Percentiles rank a stretch among this genome's conserved stretches.
Evolutionary conservation across 2,113 vertebrate species (phyloP).

Genomic region (Puffinus mauretanicus): DNA sequence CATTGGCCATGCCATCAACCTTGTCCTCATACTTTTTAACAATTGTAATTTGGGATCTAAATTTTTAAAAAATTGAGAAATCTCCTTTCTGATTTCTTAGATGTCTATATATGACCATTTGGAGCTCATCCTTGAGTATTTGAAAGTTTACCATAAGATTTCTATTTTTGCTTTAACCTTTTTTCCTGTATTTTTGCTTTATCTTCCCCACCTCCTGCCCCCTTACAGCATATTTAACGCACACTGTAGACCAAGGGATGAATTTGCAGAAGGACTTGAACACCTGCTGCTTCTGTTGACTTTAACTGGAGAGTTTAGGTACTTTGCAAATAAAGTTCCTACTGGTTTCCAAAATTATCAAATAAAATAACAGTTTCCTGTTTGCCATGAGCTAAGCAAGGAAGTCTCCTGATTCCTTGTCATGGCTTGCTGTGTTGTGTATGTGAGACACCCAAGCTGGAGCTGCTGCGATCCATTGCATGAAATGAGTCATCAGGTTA

Average conservation of each 20-base stretch:
- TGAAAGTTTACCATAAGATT: not conserved
- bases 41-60: not conserved
- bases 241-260: not conserved
- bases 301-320: not conserved
- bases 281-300: not conserved
- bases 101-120: not conserved
- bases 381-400: not conserved
- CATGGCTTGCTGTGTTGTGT: not conserved
- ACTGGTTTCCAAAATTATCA: not conserved
- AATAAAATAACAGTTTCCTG: not conserved
- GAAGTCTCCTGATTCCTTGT: not conserved
- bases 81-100: not conserved
- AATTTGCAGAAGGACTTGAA: not conserved
- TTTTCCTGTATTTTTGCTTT: not conserved
- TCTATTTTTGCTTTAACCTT: not conserved
- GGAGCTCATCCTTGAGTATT: not conserved
- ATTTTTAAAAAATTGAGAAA: not conserved
- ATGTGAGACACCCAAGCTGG: not conserved
- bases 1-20: not conserved
- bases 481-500: not conserved
- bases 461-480: not conserved
- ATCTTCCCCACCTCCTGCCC: accelerated
- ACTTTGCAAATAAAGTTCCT: not conserved
- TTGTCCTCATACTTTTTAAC: not conserved
- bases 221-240: not conserved